Evolutionary conservation across 2,888 invertebrate species (phyloP), one percentile per base, ranked within the genome.

Genomic region (Thalpophila matura): DNA sequence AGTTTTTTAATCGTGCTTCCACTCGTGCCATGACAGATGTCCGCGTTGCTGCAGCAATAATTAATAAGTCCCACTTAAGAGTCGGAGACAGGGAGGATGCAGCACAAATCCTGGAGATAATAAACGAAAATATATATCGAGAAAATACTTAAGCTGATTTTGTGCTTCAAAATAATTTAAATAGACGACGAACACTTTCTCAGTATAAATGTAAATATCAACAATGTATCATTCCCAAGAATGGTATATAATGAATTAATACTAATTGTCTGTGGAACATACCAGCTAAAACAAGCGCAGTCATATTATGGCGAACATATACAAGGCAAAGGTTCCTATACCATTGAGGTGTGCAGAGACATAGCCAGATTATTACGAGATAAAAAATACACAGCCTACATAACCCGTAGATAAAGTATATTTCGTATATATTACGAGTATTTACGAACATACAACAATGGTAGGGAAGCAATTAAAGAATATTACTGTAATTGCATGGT

Each of bases 401-500:
- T 37, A 4, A 26, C 26, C 16, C 9, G 14, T 10, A n/a, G n/a
- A n/a, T n/a, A 35, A 26, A 37, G 18, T 16, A 37, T 49, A 49
- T 49, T 49, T 26, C 3, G 24, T 24, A 0, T 37, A 49, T 37
- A 49, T 49, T n/a, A n/a, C n/a, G n/a, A n/a, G n/a, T 18, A 26
- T 49, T 37, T 9, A 9, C 12, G n/a, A n/a, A n/a, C n/a, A n/a
- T n/a, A 37, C 7, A 7, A 20, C 12, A 14, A 31, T 14, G 42
- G 33, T 10, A 33, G 31, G 9, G 16, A 14, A 6, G 14, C 31
- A 3, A 43, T 43, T 1, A 43, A 1, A 6, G 9, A 33, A 24
- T 33, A 43, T 24, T 53, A 4, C 16, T 42, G 53, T 18, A 33
- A 43, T 16, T 53, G 42, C n/a, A 12, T 43, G 12, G 31, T 42